Evolutionary conservation across 2,888 invertebrate genomes (phyloP).

Genomic region (Argynnis bischoffii): DNA sequence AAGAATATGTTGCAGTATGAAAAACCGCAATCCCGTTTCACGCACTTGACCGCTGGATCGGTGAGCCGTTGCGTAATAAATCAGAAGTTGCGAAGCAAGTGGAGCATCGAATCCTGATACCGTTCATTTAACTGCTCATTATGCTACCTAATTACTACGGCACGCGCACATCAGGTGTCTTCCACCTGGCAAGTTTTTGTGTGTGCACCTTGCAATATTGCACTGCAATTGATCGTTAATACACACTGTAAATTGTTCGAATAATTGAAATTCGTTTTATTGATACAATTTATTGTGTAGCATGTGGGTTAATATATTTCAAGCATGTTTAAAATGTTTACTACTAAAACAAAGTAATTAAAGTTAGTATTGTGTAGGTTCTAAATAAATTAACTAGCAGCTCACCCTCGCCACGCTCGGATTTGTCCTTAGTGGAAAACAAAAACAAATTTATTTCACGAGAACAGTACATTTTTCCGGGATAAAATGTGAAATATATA

Average conservation of each 20-base stretch:
- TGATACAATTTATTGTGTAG: not conserved
- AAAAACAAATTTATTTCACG: no score
- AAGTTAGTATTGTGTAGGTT: no score
- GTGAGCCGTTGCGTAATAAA: conserved; percentile 38
- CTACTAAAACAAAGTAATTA: no score
- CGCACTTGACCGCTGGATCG: conserved; percentile 37
- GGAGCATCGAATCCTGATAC: conserved; percentile 27
- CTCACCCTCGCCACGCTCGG: no score
- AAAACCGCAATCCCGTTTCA: conserved; percentile 25
- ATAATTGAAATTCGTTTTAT: conserved; percentile 24
- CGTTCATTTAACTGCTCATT: conserved; percentile 35
- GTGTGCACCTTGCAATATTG: conserved; percentile 27
- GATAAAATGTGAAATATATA: no score
- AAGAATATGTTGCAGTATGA: conserved; percentile 7
- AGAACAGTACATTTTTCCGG: no score
- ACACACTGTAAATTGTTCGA: conserved; percentile 13
- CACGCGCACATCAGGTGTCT: conserved; percentile 27
- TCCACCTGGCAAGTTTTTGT: conserved; percentile 28
- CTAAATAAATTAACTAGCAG: no score
- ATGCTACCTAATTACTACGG: conserved; percentile 19
- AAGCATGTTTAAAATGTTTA: no score
- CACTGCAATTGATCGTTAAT: conserved; percentile 28
- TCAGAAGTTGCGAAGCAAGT: conserved; percentile 30
- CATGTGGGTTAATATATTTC: no score
- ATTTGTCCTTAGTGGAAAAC: no score